A percentile compares a stretch with the other conserved stretches of the same genome.
These are phyloP conservation scores for Lasiommata megera DNA, from an alignment of 2,888 invertebrate species.

Conservation along the genomic window DNA sequence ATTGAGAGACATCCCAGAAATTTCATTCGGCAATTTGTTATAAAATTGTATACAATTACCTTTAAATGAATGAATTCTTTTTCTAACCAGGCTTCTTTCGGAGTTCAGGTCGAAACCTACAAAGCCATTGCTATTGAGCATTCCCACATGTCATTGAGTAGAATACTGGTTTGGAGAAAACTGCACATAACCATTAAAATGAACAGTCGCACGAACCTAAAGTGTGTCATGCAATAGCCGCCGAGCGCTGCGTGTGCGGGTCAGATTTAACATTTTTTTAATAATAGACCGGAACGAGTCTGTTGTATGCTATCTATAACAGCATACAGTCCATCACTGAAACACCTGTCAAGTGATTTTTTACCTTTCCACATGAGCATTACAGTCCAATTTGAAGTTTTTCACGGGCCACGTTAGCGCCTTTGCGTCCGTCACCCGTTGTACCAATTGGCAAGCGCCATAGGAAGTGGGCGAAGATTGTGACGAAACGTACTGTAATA, in stretches of 20 bases:
- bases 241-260: slow-evolving; percentile 1
- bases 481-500: slow-evolving; percentile 42
- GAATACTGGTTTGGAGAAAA: no score
- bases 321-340: not conserved
- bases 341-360: slow-evolving; percentile 23
- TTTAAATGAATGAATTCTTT: no score
- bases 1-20: no score
- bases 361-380: slow-evolving; percentile 1
- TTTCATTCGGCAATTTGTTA: no score
- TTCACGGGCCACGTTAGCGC: slow-evolving; percentile 9
- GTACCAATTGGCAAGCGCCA: slow-evolving; percentile 62
- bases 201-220: not conserved
- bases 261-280: slow-evolving; percentile 36
- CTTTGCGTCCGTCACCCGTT: slow-evolving; percentile 29
- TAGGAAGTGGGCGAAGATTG: slow-evolving; percentile 55
- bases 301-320: slow-evolving; percentile 4
- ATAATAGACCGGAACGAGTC: slow-evolving; percentile 47
- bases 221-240: slow-evolving; percentile 1
- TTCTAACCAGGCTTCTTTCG: no score
- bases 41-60: no score
- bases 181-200: no score
- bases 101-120: no score
- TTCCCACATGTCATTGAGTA: no score
- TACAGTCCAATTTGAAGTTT: slow-evolving; percentile 15
- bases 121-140: no score